Conservation (phyloP, 1,140 invertebrate species). For the Aphelenchoides fujianensis region DNA sequence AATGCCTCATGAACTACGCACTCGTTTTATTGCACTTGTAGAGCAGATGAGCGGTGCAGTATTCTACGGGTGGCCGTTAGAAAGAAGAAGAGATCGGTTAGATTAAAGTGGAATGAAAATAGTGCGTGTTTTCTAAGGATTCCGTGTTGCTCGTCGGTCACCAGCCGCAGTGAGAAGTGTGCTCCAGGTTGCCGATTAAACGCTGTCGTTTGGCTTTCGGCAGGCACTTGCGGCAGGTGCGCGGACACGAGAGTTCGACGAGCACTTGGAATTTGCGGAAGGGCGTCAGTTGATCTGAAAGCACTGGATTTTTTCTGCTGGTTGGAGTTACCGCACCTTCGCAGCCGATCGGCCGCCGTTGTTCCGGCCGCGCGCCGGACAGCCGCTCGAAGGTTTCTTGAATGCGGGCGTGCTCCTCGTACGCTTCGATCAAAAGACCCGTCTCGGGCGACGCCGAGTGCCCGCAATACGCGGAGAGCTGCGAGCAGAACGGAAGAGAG, state of each 20-base stretch:
- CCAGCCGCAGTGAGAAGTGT: conserved; percentile 14
- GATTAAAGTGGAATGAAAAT: too few relatives aligned
- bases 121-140: too few relatives aligned
- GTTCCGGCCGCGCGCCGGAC: background rate
- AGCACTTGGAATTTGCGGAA: conserved; percentile 9
- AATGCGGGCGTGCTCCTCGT: conserved; percentile 5
- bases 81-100: too few relatives aligned
- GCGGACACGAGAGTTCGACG: conserved; percentile 16
- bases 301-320: background rate
- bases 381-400: conserved; percentile 12
- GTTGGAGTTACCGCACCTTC: conserved; percentile 8
- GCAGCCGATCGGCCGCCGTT: background rate
- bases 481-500: conserved; percentile 1
- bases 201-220: background rate
- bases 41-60: too few relatives aligned
- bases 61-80: too few relatives aligned
- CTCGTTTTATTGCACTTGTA: too few relatives aligned
- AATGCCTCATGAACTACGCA: too few relatives aligned
- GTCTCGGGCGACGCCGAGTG: conserved; percentile 1
- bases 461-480: conserved; percentile 4
- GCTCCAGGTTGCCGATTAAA: background rate
- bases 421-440: conserved; percentile 11
- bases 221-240: conserved; percentile 14
- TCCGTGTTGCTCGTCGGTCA: too few relatives aligned
- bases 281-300: conserved; percentile 8